Evolutionary conservation across 1,140 invertebrate genomes (phyloP), one percentile per base, ranked within the genome.

Genomic region (Drosophila nikananu): DNA sequence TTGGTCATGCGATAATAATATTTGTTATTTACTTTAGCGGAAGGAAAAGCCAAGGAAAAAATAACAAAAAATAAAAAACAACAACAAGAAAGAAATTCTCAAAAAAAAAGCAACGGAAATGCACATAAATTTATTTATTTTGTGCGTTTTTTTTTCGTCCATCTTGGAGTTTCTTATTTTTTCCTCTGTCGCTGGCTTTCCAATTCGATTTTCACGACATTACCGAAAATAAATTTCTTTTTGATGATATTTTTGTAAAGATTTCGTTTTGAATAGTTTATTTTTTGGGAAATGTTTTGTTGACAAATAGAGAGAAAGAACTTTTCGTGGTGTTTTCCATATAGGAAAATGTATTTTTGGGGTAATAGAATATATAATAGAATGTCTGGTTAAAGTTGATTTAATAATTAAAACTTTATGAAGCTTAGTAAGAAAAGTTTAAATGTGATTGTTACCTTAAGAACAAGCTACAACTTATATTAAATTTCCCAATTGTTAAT

Each of bases 21-120:
- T 92, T 92, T 92, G 91, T 92, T 92, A 92, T 92, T 92, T 92
- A 83, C 91, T 91, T 91, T 78, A 71, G 70, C 91, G 91, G 91
- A 92, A 92, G 91, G 86, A 92, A 92, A 86, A 80, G 32, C 71
- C 49, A 49, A 63, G 25, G 30, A 25, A 42, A 52, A n/a, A 72
- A 62, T 21, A 71, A 63, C 25, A 61, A 30, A 25, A 27, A 48
- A 46, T n/a, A n/a, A 25, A 35, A 41, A 73, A 32, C n/a, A n/a
- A n/a, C n/a, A 73, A 71, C 23, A 61, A 48, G 19, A 62, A 55
- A 58, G 64, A 83, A 74, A 42, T 49, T 64, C n/a, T n/a, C n/a
- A n/a, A n/a, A 49, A 72, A 59, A 59, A 72, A 72, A 72, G n/a
- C 35, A 86, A 89, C 80, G 91, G 91, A 92, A 92, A 91, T 92